phyloP scores from a whole-genome alignment of 1,140 invertebrate genomes.

The Zophobas atratus region DNA sequence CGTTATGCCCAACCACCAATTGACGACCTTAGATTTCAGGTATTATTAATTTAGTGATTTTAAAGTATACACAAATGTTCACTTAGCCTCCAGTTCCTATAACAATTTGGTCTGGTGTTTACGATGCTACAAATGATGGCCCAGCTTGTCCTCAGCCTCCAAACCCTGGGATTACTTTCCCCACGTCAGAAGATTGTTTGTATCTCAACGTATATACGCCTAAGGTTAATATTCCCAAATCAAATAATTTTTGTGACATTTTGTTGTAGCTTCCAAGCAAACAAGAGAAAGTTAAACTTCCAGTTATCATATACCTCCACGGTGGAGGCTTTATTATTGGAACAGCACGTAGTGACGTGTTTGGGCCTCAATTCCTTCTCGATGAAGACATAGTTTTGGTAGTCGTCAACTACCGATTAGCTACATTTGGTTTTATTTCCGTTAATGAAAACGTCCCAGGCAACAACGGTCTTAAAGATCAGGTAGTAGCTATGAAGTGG shows the following conservation, averaged over 20 bases:
- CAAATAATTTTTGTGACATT: background rate
- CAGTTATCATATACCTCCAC: constrained; percentile 71
- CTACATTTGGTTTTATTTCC: constrained; percentile 66
- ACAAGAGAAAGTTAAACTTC: constrained; percentile 24
- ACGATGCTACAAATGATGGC: constrained; percentile 73
- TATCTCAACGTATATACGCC: constrained; percentile 77
- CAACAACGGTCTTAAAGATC: constrained; percentile 82
- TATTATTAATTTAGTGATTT: constrained; percentile 68
- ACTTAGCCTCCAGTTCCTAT: constrained; percentile 58
- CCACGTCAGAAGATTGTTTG: constrained; percentile 79
- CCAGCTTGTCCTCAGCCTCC: constrained; percentile 68
- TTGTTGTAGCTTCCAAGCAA: background rate
- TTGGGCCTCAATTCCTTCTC: constrained; percentile 68
- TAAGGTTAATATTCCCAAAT: constrained; percentile 53
- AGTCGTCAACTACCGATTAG: constrained; percentile 73
- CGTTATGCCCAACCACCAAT: constrained; percentile 77
- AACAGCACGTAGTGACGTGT: constrained; percentile 56
- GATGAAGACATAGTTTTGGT: constrained; percentile 72
- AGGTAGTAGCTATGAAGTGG: constrained; percentile 79
- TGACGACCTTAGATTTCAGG: constrained; percentile 74
- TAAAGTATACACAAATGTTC: background rate
- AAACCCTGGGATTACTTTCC: constrained; percentile 59
- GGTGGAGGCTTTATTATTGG: constrained; percentile 63
- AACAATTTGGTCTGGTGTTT: constrained; percentile 72
- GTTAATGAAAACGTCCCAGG: constrained; percentile 70